Base-by-base conservation (phyloP, 2,113 vertebrate genomes). In the Larimichthys polyactis region DNA sequence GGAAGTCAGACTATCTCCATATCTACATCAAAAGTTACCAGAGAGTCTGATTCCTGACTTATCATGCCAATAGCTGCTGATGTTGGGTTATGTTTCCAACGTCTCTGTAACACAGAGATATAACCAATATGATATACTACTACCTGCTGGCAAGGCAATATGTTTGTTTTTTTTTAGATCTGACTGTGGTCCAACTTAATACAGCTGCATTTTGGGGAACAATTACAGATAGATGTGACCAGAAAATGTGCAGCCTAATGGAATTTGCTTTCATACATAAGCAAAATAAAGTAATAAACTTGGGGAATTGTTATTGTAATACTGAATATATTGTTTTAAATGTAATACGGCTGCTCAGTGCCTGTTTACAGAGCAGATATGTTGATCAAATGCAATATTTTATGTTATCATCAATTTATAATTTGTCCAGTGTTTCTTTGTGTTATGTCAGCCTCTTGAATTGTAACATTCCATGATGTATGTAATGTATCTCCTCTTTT, bases 381-480 rank as follows among this genome's bases (percentile, higher is more conserved):
- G 40, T 89, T 77, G 75, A 92, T 86, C 81, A 89, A 88, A 92
- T 92, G 86, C 92, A 93, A 91, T 91, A 90, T 90, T 90, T 88
- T 81, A 75, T 83, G 82, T 85, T 81, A 10, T 83, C 60, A 67
- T 71, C 59, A 48, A 36, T 81, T 83, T 73, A 48, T 82, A 55
- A 65, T 63, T 85, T 85, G 80, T 87, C 43, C 60, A 17, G 16
- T 69, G 65, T 89, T 4, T 83, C 20, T 72, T 86, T 85, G 80
- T 88, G 77, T 87, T 78, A 66, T 62, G 27, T 71, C 82, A 71
- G 78, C 78, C 88, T 78, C 84, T 84, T 84, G 71, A 92, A 91
- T 71, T 85, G 78, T 90, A 71, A 93, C 93, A 94, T 94, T 94
- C 94, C 94, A 94, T 40, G 73, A 78, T 72, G 79, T 90, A 75